Conservation (phyloP, 2,888 invertebrate species). For the Pasiphila rectangulata region DNA sequence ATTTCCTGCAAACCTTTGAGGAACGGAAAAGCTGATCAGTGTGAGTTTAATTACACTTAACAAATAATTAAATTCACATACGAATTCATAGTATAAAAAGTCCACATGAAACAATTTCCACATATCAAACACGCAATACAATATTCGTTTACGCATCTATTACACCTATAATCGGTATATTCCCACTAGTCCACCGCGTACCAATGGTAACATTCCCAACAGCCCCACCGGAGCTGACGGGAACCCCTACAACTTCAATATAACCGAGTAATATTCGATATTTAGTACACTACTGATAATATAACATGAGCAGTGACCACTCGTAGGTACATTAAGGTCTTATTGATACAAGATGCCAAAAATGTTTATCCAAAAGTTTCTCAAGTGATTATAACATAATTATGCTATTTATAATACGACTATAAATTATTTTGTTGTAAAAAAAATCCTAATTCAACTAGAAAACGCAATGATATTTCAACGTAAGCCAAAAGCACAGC, state of each 20-base stretch:
- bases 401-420: slow-evolving; percentile 28
- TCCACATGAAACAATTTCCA: slow-evolving; percentile 13
- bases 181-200: neutral
- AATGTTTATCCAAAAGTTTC: slow-evolving; percentile 31
- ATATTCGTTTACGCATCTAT: slow-evolving; percentile 59
- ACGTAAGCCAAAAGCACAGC: slow-evolving; percentile 27
- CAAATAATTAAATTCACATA: no score
- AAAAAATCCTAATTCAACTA: slow-evolving; percentile 35
- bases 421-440: slow-evolving; percentile 27
- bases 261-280: slow-evolving; percentile 59
- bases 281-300: slow-evolving; percentile 70
- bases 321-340: slow-evolving; percentile 68
- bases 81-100: no score
- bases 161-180: slow-evolving; percentile 55
- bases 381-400: slow-evolving; percentile 29
- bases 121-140: slow-evolving; percentile 45
- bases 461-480: slow-evolving; percentile 29
- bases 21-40: no score
- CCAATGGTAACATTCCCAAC: slow-evolving; percentile 3
- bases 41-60: no score
- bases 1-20: no score
- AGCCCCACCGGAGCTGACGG: slow-evolving; percentile 7
- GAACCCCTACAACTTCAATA: slow-evolving; percentile 71
- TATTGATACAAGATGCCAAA: slow-evolving; percentile 30
- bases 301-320: slow-evolving; percentile 80